Base-by-base conservation (phyloP, 2,888 invertebrate species). In the Stictocephala bisonia region DNA sequence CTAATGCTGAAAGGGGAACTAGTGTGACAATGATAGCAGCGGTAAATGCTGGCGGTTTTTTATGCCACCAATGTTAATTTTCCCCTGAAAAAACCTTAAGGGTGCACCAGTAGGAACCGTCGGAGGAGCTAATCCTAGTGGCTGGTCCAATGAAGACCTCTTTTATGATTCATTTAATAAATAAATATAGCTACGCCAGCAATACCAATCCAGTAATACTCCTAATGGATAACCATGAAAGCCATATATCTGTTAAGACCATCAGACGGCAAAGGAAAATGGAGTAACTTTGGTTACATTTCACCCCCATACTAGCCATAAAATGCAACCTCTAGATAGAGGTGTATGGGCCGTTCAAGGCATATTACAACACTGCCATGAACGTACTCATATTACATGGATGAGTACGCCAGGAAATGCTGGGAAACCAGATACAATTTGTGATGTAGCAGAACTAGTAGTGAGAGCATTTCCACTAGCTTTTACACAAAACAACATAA, bases 361-460 rank as follows among this genome's bases (percentile, higher is more conserved):
- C 66, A 22, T 66, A 6, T 13, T 66, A 60, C 18, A 64, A 66
- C 13, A 41, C 35, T n/a, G 35, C 41, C 18, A 41, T 35, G 40
- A 41, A 66, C 4, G 41, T 40, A n/a, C n/a, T n/a, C n/a, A n/a
- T n/a, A n/a, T n/a, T n/a, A n/a, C n/a, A 3, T 66, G 66, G 66
- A 66, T 40, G 66, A 4, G 11, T 29, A 31, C 31, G 15, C 29
- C 60, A 18, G 66, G 24, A 1, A 78, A 82, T 77, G 79, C 80
- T 44, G 81, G 81, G 66, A 80, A 78, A 74, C 74, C 79, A 11
- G 72, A 82, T 24, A 81, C 80, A 9, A 82, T 83, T 53, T 82
- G 82, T 77, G 81, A 83, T 72, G 77, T 83, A 71, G 76, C 80
- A 29, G 72, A 53, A 35, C 68, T 79, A 48, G 71, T 77, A 24